These are phyloP conservation scores for Troglohyphantes excavatus DNA, from an alignment of 2,888 invertebrate genomes.

Conservation along the genomic window DNA sequence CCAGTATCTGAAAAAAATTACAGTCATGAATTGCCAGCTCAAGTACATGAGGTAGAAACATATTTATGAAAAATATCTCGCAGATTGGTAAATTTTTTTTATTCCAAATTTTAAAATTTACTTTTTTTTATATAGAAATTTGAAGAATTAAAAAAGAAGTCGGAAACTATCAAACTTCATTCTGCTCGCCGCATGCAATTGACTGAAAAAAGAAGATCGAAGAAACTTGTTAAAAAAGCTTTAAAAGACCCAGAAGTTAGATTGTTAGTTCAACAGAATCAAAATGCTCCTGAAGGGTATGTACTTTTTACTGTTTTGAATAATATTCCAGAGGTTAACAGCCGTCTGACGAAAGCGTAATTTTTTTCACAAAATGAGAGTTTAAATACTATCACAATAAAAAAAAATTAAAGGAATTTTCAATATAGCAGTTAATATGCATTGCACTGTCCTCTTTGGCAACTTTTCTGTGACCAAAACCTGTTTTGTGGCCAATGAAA, in stretches of 20 bases:
- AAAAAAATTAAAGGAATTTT: too few species aligned
- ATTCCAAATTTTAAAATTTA: neutral
- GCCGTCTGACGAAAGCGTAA: too few species aligned
- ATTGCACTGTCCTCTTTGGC: neutral
- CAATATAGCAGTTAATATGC: too few species aligned
- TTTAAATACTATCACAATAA: too few species aligned
- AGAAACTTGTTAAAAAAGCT: slow-evolving; percentile 60
- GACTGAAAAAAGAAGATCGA: slow-evolving; percentile 46
- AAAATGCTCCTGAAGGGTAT: neutral
- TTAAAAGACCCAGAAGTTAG: slow-evolving; percentile 54
- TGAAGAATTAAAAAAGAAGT: slow-evolving; percentile 59
- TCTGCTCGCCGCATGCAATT: slow-evolving; percentile 1
- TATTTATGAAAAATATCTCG: neutral
- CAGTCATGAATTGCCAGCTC: too few species aligned
- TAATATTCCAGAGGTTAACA: too few species aligned
- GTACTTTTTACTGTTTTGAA: neutral
- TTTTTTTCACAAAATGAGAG: too few species aligned
- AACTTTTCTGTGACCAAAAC: neutral
- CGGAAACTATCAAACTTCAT: neutral
- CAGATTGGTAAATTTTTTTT: neutral
- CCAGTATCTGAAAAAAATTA: neutral
- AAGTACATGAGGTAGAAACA: slow-evolving; percentile 15
- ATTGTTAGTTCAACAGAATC: slow-evolving; percentile 5
- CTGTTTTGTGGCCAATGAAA: too few species aligned
- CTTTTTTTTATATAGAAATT: slow-evolving; percentile 57